phyloP scores from a whole-genome alignment of 2,113 vertebrate genomes.

The Larimichthys crocea region DNA sequence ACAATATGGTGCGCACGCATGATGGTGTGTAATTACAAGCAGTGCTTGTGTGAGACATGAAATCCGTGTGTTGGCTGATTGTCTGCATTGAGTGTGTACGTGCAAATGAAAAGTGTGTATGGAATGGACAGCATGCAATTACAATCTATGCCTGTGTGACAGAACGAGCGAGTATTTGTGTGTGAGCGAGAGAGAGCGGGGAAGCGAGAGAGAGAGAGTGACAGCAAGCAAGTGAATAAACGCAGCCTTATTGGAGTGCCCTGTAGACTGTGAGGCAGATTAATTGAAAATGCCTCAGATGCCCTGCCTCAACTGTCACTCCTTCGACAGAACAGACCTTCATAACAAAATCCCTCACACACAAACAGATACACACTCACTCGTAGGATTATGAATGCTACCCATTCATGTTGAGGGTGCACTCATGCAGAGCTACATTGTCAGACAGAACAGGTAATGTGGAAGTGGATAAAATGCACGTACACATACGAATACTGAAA shows the following conservation, averaged over 20 bases:
- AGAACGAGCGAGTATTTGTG: not conserved
- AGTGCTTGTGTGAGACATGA: slow-evolving; percentile 13
- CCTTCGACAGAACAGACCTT: slow-evolving; percentile 27
- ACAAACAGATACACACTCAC: slow-evolving; percentile 12
- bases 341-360: slow-evolving; percentile 39
- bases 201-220: slow-evolving; percentile 8
- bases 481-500: not conserved
- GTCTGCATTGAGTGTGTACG: slow-evolving; percentile 10
- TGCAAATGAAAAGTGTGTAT: slow-evolving; percentile 23
- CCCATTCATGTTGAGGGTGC: slow-evolving; percentile 15
- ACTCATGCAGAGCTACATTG: slow-evolving; percentile 34
- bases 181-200: not conserved
- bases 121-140: slow-evolving; percentile 37
- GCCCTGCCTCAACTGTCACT: slow-evolving; percentile 38
- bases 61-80: slow-evolving; percentile 21
- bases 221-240: slow-evolving; percentile 37
- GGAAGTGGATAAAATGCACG: slow-evolving; percentile 7
- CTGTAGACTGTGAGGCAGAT: slow-evolving; percentile 64
- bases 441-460: slow-evolving; percentile 35
- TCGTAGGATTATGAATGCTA: not conserved
- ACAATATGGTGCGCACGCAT: not conserved
- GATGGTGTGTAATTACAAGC: not conserved
- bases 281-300: slow-evolving; percentile 73
- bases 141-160: slow-evolving; percentile 17
- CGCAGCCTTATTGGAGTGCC: slow-evolving; percentile 41